phyloP scores from a whole-genome alignment of 2,888 invertebrate species.

The Synanthedon tipuliformis region DNA sequence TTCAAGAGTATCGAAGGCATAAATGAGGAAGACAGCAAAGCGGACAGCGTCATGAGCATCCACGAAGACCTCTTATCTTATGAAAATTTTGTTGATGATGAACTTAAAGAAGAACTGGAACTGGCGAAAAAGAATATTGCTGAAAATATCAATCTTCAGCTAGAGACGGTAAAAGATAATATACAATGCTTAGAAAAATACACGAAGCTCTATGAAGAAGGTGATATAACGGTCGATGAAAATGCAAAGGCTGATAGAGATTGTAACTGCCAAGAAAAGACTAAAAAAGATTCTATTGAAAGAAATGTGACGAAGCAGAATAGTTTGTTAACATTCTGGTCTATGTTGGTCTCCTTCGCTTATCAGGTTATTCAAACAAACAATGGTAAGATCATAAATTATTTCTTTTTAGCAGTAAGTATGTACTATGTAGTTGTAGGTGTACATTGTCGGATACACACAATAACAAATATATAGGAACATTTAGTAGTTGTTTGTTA shows the following conservation, averaged over 20 bases:
- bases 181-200: constrained; percentile 32
- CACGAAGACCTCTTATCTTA: neutral
- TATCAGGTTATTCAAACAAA: constrained; percentile 46
- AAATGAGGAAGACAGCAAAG: neutral
- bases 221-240: constrained; percentile 1
- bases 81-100: constrained; percentile 4
- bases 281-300: constrained; percentile 8
- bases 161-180: constrained; percentile 38
- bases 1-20: constrained; percentile 1
- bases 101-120: constrained; percentile 22
- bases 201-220: constrained; percentile 21
- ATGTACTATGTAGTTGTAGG: no score
- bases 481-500: no score
- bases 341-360: constrained; percentile 49
- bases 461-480: no score
- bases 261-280: constrained; percentile 7
- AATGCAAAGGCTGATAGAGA: constrained; percentile 6
- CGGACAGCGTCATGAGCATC: neutral
- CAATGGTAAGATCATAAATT: constrained; percentile 31
- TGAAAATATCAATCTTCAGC: constrained; percentile 31
- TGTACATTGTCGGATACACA: no score
- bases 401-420: no score
- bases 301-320: constrained; percentile 19
- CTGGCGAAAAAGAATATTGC: constrained; percentile 22
- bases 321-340: constrained; percentile 34